Conservation (phyloP, 2,797 vertebrate genomes). For the Cephalopachus bancanus region DNA sequence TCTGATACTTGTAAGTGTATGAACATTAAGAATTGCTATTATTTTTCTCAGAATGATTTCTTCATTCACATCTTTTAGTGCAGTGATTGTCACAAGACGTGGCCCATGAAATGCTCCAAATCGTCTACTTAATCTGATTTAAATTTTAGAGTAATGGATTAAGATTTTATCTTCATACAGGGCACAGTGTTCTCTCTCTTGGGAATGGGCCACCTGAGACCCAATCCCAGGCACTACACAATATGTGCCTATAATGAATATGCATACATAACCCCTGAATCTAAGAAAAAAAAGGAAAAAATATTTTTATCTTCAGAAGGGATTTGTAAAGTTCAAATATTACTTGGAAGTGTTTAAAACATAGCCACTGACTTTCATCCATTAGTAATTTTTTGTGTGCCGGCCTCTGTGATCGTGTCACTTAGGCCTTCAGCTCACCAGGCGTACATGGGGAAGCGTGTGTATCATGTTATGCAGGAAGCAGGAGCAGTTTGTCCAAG, state of each 20-base stretch:
- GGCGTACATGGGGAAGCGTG: background rate
- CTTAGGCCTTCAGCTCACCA: background rate
- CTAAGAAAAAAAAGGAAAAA: too few species aligned
- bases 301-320: background rate
- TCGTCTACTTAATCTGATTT: background rate
- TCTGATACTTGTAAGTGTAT: background rate
- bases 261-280: too few species aligned
- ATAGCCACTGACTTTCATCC: background rate
- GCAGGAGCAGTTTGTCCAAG: background rate
- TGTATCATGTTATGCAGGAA: background rate
- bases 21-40: background rate
- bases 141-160: slow-evolving; percentile 43
- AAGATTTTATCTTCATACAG: background rate
- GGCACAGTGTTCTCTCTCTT: too few species aligned
- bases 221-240: too few species aligned
- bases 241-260: too few species aligned
- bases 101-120: background rate
- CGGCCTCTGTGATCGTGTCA: background rate
- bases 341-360: slow-evolving; percentile 18
- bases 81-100: background rate
- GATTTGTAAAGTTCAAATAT: background rate
- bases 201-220: too few species aligned
- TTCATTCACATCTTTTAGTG: background rate
- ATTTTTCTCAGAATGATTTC: background rate
- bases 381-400: background rate